These are phyloP conservation scores for Protodeltote pygarga DNA, from an alignment of 2,888 invertebrate genomes.

Conservation along the genomic window DNA sequence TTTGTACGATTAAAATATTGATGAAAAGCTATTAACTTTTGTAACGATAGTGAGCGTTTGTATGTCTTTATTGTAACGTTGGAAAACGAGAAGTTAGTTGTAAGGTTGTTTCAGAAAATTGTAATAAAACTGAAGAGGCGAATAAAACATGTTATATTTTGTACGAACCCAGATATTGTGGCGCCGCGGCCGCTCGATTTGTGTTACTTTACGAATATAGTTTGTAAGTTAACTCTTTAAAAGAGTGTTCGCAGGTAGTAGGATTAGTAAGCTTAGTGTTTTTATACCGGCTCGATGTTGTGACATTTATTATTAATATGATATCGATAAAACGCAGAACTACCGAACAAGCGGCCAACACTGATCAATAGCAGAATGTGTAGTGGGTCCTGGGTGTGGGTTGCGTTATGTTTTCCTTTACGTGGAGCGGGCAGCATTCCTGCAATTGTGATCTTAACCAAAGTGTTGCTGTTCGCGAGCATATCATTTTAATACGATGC, in stretches of 20 bases:
- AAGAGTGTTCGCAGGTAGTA: conserved; percentile 87
- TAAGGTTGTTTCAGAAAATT: conserved; percentile 86
- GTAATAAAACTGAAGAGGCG: conserved; percentile 80
- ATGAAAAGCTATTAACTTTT: conserved; percentile 77
- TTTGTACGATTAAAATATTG: conserved; percentile 75
- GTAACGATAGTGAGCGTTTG: conserved; percentile 82
- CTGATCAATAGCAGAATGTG: conserved; percentile 82
- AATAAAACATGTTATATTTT: conserved; percentile 83
- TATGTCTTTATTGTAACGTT: conserved; percentile 84
- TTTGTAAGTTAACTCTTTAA: conserved; percentile 84
- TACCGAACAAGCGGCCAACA: conserved; percentile 79
- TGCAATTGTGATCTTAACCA: conserved; percentile 77
- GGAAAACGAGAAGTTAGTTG: conserved; percentile 72
- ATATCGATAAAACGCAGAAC: conserved; percentile 73
- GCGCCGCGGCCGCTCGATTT: conserved; percentile 63
- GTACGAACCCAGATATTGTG: conserved; percentile 78
- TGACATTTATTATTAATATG: conserved; percentile 82
- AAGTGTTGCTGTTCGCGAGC: conserved; percentile 84
- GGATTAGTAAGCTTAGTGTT: conserved; percentile 87
- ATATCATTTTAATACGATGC: conserved; percentile 84
- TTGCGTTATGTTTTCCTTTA: conserved; percentile 65
- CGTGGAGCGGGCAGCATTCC: conserved; percentile 67
- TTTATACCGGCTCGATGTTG: conserved; percentile 88
- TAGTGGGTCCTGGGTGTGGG: conserved; percentile 73
- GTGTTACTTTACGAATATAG: conserved; percentile 84